Conservation (phyloP, 1,140 invertebrate genomes). For the Wiebesia pumilae region DNA sequence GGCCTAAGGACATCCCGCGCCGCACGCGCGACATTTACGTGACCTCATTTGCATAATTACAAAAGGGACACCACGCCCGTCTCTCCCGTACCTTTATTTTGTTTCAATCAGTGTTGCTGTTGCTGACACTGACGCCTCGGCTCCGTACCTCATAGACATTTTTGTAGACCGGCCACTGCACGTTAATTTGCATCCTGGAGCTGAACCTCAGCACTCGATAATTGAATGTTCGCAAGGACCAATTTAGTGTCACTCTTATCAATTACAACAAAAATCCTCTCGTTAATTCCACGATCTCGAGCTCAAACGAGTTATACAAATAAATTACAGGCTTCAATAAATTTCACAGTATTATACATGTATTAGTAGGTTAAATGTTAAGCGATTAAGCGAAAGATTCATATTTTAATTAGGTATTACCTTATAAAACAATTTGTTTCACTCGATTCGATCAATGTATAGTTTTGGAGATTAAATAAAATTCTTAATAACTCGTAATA, state of each 20-base stretch:
- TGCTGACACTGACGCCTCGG: not conserved
- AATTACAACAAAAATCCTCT: not conserved
- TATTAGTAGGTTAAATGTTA: too few relatives aligned
- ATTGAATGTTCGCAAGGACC: not conserved
- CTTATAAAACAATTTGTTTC: too few relatives aligned
- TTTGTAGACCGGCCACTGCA: not conserved
- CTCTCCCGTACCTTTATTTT: slow-evolving; percentile 27
- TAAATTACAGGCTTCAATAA: too few relatives aligned
- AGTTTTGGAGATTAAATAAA: too few relatives aligned
- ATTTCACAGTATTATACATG: too few relatives aligned
- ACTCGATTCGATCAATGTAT: too few relatives aligned
- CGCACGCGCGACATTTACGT: slow-evolving; percentile 36
- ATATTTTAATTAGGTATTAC: too few relatives aligned
- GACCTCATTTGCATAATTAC: slow-evolving; percentile 47
- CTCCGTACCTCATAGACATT: too few relatives aligned
- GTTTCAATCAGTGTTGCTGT: slow-evolving; percentile 44
- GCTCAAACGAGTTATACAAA: too few relatives aligned
- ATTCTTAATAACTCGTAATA: too few relatives aligned
- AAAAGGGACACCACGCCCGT: slow-evolving; percentile 7
- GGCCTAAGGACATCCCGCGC: slow-evolving; percentile 42
- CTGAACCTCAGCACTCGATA: not conserved
- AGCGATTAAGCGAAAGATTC: too few relatives aligned
- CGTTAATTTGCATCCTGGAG: slow-evolving; percentile 30
- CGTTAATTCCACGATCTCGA: not conserved
- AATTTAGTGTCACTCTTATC: not conserved